Evolutionary conservation across 2,888 invertebrate species (phyloP), one percentile per base, ranked within the genome.

Genomic region (Cryptocephalus primarius): DNA sequence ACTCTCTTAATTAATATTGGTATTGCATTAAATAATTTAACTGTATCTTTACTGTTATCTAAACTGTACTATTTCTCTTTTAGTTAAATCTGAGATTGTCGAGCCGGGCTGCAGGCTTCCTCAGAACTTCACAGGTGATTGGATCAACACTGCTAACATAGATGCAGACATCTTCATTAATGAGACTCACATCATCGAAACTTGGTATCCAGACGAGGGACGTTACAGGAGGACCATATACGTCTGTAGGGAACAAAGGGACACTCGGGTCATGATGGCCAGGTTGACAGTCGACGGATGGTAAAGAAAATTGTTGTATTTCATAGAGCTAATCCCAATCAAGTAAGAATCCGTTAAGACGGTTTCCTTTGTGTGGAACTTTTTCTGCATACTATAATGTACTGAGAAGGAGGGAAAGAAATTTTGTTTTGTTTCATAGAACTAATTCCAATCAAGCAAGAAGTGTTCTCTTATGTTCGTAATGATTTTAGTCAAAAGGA

Each of bases 121-220:
- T 0, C 87, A 91, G 66, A 95, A 96, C 67, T 93, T 93, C 70
- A 82, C 86, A 0, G 95, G 97, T 0, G 82, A 88, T 14, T 97
- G 96, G 96, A 90, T 95, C 44, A 96, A 96, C 62, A 95, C 96
- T 0, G 95, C 95, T 1, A 95, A 96, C 65, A 88, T 93, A 54
- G 94, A 95, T 68, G 95, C 95, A 0, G 91, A 94, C 69, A 85
- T 94, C 1, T 78, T 81, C 40, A 92, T 97, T 38, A 96, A 96
- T 64, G 89, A 92, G 62, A 97, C 96, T 0, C 96, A 96, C 64
- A 93, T 97, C 34, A 88, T 93, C 58, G 95, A 95, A 72, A 92
- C 89, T 0, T 93, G 89, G 72, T 89, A 89, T 69, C 94, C 95
- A 0, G 95, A 96, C 69, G 88, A 88, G 62, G 88, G 88, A 0